phyloP scores from a whole-genome alignment of 2,797 vertebrate species.

The Pelochelys cantorii region DNA sequence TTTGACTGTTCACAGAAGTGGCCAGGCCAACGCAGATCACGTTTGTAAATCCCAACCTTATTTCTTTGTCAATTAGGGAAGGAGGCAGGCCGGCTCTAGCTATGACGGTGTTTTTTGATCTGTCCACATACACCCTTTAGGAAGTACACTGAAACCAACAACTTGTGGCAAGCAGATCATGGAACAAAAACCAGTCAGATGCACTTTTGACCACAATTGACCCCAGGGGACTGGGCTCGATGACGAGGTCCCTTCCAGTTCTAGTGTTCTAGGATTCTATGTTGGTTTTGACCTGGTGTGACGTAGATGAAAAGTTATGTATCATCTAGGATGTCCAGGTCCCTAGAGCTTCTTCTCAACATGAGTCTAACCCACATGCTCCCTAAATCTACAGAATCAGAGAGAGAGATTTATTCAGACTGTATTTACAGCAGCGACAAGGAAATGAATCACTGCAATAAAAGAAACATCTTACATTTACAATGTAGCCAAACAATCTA shows the following conservation, averaged over 20 bases:
- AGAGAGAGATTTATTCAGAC: not conserved
- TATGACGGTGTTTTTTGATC: not conserved
- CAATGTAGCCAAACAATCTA: not conserved
- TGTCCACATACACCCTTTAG: not conserved
- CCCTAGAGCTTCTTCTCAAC: not conserved
- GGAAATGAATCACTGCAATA: not conserved
- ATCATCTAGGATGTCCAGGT: not conserved
- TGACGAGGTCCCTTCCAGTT: too few species aligned
- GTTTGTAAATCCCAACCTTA: not conserved
- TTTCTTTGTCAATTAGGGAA: not conserved
- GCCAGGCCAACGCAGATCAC: not conserved
- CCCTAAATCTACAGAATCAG: not conserved
- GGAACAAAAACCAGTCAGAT: not conserved
- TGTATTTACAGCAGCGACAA: slow-evolving; percentile 14
- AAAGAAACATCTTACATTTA: slow-evolving; percentile 42
- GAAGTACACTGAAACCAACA: not conserved
- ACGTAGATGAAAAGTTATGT: not conserved
- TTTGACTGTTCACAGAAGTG: not conserved
- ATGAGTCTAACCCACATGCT: not conserved
- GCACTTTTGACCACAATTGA: not conserved
- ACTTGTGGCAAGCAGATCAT: accelerated
- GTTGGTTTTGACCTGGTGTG: not conserved
- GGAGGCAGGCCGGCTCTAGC: accelerated
- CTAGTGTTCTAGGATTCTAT: too few species aligned
- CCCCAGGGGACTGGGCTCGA: not conserved